Percentiles rank a stretch among this genome's conserved stretches.
Conservation (phyloP, 2,888 invertebrate species). For the Rotaria magnacalcarata region DNA sequence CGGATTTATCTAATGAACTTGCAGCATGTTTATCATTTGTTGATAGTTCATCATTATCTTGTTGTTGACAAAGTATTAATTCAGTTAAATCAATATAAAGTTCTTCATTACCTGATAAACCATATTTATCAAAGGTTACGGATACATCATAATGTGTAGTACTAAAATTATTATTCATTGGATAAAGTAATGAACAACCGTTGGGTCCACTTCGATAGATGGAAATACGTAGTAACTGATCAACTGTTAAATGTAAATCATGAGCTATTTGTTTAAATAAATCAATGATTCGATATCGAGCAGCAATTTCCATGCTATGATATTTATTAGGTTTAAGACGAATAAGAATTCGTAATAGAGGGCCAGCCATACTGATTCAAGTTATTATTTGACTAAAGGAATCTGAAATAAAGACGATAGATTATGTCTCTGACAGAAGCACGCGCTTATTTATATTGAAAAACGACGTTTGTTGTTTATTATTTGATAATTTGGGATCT, state of each 20-base stretch:
- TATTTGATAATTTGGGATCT: not conserved
- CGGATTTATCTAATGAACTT: not conserved
- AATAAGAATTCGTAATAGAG: slow-evolving; percentile 20
- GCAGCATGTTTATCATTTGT: not conserved
- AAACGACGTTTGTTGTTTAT: not conserved
- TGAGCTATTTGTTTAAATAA: slow-evolving; percentile 18
- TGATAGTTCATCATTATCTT: not conserved
- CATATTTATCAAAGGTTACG: not conserved
- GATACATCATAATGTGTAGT: slow-evolving; percentile 1
- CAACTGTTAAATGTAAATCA: slow-evolving; percentile 33
- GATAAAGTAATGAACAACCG: not conserved
- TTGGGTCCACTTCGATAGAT: not conserved
- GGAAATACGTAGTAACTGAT: not conserved
- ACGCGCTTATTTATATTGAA: not conserved
- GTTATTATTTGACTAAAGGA: not conserved
- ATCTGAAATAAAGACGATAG: not conserved
- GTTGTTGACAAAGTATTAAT: not conserved
- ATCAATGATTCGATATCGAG: slow-evolving; percentile 13
- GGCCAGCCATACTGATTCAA: not conserved
- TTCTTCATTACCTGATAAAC: slow-evolving; percentile 18
- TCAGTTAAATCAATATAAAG: slow-evolving; percentile 27
- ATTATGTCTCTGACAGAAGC: not conserved
- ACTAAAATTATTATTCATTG: not conserved
- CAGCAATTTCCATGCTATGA: slow-evolving; percentile 17
- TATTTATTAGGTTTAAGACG: not conserved